These are phyloP conservation scores for Pygoscelis antarcticus DNA, from an alignment of 2,113 vertebrate species.

Conservation along the genomic window DNA sequence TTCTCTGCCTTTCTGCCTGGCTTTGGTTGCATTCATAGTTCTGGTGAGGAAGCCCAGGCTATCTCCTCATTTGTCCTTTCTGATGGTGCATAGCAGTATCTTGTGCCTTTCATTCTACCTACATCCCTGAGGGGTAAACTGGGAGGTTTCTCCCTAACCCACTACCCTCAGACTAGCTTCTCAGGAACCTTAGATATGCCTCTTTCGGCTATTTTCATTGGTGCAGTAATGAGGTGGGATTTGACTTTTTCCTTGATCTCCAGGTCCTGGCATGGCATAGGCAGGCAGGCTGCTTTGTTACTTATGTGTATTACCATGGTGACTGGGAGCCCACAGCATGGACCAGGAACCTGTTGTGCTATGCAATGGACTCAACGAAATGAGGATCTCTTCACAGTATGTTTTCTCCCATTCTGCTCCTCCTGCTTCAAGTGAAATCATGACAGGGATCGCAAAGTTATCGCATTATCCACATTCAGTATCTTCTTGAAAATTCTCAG, in stretches of 20 bases:
- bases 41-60: background rate
- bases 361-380: background rate
- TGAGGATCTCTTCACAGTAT: background rate
- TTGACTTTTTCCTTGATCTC: background rate
- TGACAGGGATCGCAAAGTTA: background rate
- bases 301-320: rapidly evolving
- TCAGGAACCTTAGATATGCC: background rate
- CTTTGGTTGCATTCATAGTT: background rate
- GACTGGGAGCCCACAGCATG: background rate
- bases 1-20: background rate
- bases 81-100: background rate
- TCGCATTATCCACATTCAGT: background rate
- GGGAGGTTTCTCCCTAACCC: background rate
- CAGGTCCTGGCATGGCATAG: background rate
- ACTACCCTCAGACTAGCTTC: background rate
- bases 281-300: background rate
- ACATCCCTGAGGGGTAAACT: background rate
- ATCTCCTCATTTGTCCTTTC: background rate
- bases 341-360: background rate
- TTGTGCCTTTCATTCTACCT: background rate
- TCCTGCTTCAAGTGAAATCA: background rate
- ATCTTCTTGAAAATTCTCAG: background rate
- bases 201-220: background rate
- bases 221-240: background rate
- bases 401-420: background rate